Evolutionary conservation across 2,888 invertebrate genomes (phyloP), one percentile per base, ranked within the genome.

Genomic region (Erebia aethiops): DNA sequence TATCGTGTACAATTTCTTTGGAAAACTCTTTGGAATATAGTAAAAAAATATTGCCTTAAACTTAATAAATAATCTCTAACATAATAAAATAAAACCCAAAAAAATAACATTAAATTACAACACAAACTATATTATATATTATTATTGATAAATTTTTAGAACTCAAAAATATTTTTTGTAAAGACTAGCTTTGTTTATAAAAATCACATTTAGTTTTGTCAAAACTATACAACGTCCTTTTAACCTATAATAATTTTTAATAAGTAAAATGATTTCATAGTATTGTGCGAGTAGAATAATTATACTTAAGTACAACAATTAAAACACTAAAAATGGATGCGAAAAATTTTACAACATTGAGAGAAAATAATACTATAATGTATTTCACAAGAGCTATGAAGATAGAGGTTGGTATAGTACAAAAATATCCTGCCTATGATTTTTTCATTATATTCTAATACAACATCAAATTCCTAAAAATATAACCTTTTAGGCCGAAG

Each of bases 401-500:
- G 60, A 65, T 61, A 16, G 35, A 68, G 18, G 51, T 56, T 71
- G 69, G 56, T 69, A 63, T 10, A 70, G 64, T 71, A 68, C 16
- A 68, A 74, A 74, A 70, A 72, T 72, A 74, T 65, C 67, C 11
- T 58, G 58, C 41, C 21, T 69, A 73, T 60, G 41, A 16, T 43
- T n/a, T 35, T 56, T 21, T 14, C 46, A 18, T 21, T 49, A 51
- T 51, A 52, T 26, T 63, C 49, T 63, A 63, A 54, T 16, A 60
- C 11, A 70, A 66, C 66, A 71, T 65, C 65, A 46, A 57, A 43
- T 71, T 65, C 51, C 60, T 66, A 60, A 26, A 64, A 18, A 60
- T 49, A 70, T 70, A 71, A 63, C 63, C 70, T 70, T 72, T 70
- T 69, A 74, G 72, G 68, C 70, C 62, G 66, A 72, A 69, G 14